Evolutionary conservation across 2,113 vertebrate genomes (phyloP), one percentile per base, ranked within the genome.

Genomic region (Hiodon alosoides): DNA sequence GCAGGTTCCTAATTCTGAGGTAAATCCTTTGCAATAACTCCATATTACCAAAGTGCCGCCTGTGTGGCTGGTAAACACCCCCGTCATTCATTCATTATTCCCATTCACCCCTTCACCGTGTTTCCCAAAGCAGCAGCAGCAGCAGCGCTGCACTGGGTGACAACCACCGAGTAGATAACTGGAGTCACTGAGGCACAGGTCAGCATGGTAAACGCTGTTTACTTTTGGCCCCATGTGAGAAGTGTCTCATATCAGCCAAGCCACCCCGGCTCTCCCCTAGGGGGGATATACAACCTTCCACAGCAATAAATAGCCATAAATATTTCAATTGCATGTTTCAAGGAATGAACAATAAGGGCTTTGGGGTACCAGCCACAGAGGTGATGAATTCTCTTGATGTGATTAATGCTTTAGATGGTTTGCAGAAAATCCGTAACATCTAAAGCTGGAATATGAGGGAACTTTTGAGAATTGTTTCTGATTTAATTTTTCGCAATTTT

Each of bases 231-330:
- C 31, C 31, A 31, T 31, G 31, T 31, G 31, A 31, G 31, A 31
- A 31, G 31, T 31, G 31, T 31, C 31, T 31, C 31, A 31, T 0
- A 31, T 31, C 31, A 31, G 31, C 31, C 31, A 31, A 31, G 2
- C 31, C 31, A 31, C 31, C 31, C 5, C 10, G 62, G 9, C 69
- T 52, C 59, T 31, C 31, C 31, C 31, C 31, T 31, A 31, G 31
- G 31, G 31, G 31, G 31, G 31, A 31, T 31, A 31, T 31, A 31
- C 31, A 31, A 31, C 31, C 31, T 31, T 31, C 31, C 31, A 31
- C 72, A 48, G 53, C 16, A 48, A 48, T 74, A 66, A 66, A 13
- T 62, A n/a, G 50, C 17, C 46, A 74, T 67, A 74, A 74, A 74
- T 74, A 74, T 14, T 74, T 74, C 2, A 17, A 57, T 64, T 66